phyloP scores from a whole-genome alignment of 2,888 invertebrate species.

The Charanyca ferruginea region DNA sequence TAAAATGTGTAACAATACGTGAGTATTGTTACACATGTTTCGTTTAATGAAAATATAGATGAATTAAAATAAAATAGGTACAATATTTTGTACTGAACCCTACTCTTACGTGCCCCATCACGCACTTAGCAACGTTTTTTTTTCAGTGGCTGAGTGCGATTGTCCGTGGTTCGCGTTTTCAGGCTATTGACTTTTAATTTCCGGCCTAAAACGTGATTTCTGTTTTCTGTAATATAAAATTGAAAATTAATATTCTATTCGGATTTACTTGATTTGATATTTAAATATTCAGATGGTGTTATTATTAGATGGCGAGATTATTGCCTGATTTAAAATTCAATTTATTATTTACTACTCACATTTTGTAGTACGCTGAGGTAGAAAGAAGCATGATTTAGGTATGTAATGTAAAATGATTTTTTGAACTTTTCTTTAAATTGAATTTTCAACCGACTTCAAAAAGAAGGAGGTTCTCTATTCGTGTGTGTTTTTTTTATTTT shows the following conservation, averaged over 20 bases:
- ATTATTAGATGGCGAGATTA: conserved; percentile 22
- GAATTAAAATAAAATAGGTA: not conserved
- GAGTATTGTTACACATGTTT: too few relatives aligned
- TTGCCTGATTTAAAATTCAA: conserved; percentile 16
- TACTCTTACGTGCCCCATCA: not conserved
- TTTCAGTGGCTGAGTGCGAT: conserved; percentile 52
- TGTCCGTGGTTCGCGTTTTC: conserved; percentile 60
- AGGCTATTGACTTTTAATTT: conserved; percentile 67
- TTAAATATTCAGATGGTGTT: conserved; percentile 52
- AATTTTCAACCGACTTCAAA: too few relatives aligned
- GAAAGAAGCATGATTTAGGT: too few relatives aligned
- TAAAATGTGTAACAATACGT: too few relatives aligned
- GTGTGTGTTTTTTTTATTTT: too few relatives aligned
- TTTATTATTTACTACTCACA: conserved; percentile 27
- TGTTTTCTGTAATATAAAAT: conserved; percentile 55
- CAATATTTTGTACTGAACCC: conserved; percentile 44
- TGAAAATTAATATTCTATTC: conserved; percentile 48
- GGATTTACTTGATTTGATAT: conserved; percentile 50
- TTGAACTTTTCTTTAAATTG: too few relatives aligned
- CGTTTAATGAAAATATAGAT: too few relatives aligned
- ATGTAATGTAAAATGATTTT: too few relatives aligned
- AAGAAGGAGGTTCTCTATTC: too few relatives aligned
- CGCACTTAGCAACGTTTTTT: conserved; percentile 38
- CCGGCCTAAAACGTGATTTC: conserved; percentile 57
- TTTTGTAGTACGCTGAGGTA: not conserved